Percentiles rank a stretch among this genome's conserved stretches.
These are phyloP conservation scores for Harpalus rubripes DNA, from an alignment of 2,888 invertebrate genomes.

Conservation along the genomic window DNA sequence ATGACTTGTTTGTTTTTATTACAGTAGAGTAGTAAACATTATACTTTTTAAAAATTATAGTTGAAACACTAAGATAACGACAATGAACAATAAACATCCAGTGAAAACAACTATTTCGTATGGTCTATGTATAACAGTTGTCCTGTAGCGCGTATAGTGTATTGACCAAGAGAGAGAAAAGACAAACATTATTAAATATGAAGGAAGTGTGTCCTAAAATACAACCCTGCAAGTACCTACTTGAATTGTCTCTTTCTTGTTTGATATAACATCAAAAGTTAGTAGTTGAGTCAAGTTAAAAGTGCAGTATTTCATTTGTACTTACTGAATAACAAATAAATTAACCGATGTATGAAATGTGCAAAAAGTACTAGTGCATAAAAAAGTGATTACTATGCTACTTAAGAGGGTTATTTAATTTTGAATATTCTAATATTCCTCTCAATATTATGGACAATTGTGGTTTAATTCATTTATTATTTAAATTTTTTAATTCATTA, in stretches of 20 bases:
- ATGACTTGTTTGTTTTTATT: not conserved
- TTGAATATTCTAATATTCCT: too few relatives aligned
- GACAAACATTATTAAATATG: conserved; percentile 29
- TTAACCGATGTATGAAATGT: too few relatives aligned
- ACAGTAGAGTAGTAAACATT: not conserved
- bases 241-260: not conserved
- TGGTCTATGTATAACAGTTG: not conserved
- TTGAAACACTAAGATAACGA: not conserved
- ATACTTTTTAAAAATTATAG: not conserved
- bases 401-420: too few relatives aligned
- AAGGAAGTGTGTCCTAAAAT: not conserved
- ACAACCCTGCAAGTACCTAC: not conserved
- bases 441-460: too few relatives aligned
- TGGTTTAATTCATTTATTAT: too few relatives aligned
- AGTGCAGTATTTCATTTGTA: too few relatives aligned
- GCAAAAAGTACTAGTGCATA: too few relatives aligned
- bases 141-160: conserved; percentile 31
- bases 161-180: conserved; percentile 65
- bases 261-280: not conserved
- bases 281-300: too few relatives aligned
- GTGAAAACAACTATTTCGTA: conserved; percentile 19
- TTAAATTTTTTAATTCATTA: too few relatives aligned
- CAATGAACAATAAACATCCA: conserved; percentile 34
- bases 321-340: too few relatives aligned
- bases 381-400: too few relatives aligned